Evolutionary conservation across 2,797 vertebrate species (phyloP), one percentile per base, ranked within the genome.

Genomic region (Erithacus rubecula): DNA sequence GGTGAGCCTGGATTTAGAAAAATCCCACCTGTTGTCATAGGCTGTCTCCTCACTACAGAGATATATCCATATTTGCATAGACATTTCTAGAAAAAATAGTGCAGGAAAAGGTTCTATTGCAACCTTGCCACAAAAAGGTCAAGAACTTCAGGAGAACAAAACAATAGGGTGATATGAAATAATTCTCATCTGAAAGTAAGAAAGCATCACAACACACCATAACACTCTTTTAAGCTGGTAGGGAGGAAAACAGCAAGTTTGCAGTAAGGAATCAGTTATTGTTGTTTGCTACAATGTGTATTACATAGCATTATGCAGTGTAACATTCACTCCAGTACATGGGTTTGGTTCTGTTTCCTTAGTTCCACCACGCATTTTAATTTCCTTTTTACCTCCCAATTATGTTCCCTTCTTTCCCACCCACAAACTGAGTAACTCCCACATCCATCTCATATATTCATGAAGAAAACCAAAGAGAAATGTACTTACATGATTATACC

Each of bases 31-130:
- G 24, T 43, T 94, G 34, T 75, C 69, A 83, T 12, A 58, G 53
- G 30, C 55, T 44, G 5, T 58, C 36, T 78, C 39, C 63, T 81
- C 69, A n/a, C n/a, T 44, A 55, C 15, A 83, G 41, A 75, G 72
- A 32, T 51, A 87, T n/a, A 77, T 36, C 34, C 37, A 39, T 68
- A 79, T 83, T 89, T 94, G 53, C 72, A 89, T 44, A 75, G 46
- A 30, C 36, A 9, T 37, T 58, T 46, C 46, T 75, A 39, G 9
- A 55, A 78, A 83, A 62, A 58, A 69, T 37, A 81, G 60, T 4
- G 24, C 26, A 68, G 69, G 30, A 75, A 83, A 81, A 30, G 30
- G 51, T 96, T 80, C 64, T 41, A 32, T 68, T 77, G 60, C 32
- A 83, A 30, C 21, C 29, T 74, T 56, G 19, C 27, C 41, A 83